phyloP scores from a whole-genome alignment of 2,888 invertebrate species.

The Willowsia nigromaculata region DNA sequence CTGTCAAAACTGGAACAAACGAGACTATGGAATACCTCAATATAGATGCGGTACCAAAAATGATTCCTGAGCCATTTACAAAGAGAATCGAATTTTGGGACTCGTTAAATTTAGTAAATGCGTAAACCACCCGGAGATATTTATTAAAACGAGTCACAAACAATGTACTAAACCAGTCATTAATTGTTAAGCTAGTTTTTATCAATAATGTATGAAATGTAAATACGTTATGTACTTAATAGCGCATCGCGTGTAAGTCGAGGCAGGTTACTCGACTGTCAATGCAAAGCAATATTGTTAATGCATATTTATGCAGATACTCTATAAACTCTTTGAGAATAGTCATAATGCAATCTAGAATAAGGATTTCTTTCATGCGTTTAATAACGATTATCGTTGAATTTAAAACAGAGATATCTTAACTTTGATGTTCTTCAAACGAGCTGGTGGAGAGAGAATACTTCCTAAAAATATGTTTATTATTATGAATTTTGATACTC shows the following conservation, averaged over 20 bases:
- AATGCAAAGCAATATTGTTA: background rate
- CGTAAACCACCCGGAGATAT: background rate
- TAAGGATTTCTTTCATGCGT: too few relatives aligned
- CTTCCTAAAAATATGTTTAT: too few relatives aligned
- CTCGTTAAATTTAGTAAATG: conserved; percentile 61
- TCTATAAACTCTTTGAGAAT: too few relatives aligned
- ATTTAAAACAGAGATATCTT: too few relatives aligned
- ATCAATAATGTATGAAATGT: background rate
- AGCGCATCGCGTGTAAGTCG: background rate
- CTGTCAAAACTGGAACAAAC: conserved; percentile 12
- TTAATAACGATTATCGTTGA: too few relatives aligned
- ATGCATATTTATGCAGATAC: too few relatives aligned
- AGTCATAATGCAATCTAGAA: too few relatives aligned
- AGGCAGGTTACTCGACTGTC: conserved; percentile 17
- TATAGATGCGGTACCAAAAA: conserved; percentile 63
- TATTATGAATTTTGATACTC: too few relatives aligned
- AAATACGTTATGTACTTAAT: background rate
- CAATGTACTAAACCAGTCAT: conserved; percentile 27
- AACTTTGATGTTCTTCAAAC: too few relatives aligned
- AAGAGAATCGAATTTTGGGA: conserved; percentile 75
- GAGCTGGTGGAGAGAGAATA: too few relatives aligned
- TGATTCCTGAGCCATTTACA: conserved; percentile 75
- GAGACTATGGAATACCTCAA: conserved; percentile 67
- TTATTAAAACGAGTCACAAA: conserved; percentile 5
- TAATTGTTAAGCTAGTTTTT: background rate